Evolutionary conservation across 1,140 invertebrate genomes (phyloP).

Genomic region (Heliconius hermathena): DNA sequence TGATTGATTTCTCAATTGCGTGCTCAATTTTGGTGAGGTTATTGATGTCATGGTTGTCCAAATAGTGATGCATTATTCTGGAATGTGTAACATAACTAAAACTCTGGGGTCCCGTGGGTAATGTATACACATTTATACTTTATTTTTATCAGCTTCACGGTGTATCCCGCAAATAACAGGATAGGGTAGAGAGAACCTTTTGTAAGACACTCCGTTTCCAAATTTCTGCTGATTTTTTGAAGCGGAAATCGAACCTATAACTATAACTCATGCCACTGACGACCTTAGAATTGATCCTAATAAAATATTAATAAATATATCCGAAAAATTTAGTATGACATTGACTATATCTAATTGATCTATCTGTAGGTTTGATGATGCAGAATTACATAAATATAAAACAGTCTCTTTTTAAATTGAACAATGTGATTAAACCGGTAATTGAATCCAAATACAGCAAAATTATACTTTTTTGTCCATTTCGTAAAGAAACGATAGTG

Average conservation of each 20-base stretch:
- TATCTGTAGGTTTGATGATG: neutral
- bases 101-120: neutral
- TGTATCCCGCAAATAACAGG: too few species aligned
- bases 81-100: neutral
- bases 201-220: too few species aligned
- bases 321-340: neutral
- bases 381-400: neutral
- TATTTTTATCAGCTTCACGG: too few species aligned
- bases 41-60: conserved; percentile 20
- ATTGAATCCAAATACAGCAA: neutral
- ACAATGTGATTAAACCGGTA: neutral
- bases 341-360: neutral
- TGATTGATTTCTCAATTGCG: conserved; percentile 44
- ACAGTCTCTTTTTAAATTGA: neutral
- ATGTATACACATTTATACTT: too few species aligned
- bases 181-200: too few species aligned
- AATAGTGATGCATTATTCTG: neutral
- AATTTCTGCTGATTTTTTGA: too few species aligned
- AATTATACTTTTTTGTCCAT: neutral
- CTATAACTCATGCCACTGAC: too few species aligned
- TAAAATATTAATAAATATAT: neutral
- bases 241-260: too few species aligned
- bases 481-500: neutral
- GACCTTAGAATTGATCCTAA: too few species aligned
- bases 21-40: conserved; percentile 26